Evolutionary conservation across 2,113 vertebrate genomes (phyloP).

Genomic region (Ancistrus triradiatus): DNA sequence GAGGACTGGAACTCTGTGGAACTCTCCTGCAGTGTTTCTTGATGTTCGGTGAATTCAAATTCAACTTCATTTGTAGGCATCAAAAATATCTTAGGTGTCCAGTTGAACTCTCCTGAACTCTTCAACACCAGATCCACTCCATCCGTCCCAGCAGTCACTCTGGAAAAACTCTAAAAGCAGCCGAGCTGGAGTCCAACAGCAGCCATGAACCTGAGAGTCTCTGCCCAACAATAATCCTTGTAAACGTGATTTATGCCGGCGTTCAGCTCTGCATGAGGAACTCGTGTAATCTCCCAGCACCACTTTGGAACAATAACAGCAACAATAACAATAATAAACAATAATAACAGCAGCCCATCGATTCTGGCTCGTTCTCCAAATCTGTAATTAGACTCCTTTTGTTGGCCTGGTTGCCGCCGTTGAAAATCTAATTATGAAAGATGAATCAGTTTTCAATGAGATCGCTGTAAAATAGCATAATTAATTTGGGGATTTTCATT

Average conservation of each 20-base stretch:
- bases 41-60: no score
- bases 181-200: no score
- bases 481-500: slow-evolving; percentile 99
- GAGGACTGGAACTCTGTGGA: no score
- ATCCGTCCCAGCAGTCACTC: no score
- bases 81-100: no score
- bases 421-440: slow-evolving; percentile 99
- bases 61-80: no score
- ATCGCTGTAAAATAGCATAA: slow-evolving; percentile 99
- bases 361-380: slow-evolving; percentile 62
- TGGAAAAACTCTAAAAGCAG: no score
- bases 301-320: slow-evolving; percentile 59
- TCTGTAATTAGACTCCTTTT: slow-evolving; percentile 93
- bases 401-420: slow-evolving; percentile 77
- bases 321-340: slow-evolving; percentile 58
- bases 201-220: slow-evolving; percentile 30
- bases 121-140: no score
- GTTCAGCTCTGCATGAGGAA: slow-evolving; percentile 52
- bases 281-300: slow-evolving; percentile 36
- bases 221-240: slow-evolving; percentile 66
- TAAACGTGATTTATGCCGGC: slow-evolving; percentile 59
- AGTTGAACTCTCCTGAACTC: no score
- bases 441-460: slow-evolving; percentile 99
- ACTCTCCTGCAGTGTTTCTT: no score
- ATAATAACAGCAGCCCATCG: slow-evolving; percentile 55